A percentile compares a stretch with the other conserved stretches of the same genome.
phyloP scores from a whole-genome alignment of 2,888 invertebrate species.

The Ligdia adustata region DNA sequence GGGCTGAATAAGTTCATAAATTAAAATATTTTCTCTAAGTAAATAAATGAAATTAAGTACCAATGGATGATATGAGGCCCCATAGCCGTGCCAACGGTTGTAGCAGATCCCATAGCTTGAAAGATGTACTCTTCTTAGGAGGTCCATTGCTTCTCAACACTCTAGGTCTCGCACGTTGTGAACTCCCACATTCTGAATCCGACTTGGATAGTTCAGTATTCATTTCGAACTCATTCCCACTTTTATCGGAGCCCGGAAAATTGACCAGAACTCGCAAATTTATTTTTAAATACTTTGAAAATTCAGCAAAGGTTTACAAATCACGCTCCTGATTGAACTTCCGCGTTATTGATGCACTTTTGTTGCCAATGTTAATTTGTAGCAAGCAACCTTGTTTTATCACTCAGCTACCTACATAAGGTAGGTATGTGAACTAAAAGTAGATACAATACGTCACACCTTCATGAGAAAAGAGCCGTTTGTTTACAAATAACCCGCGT shows the following conservation, averaged over 20 bases:
- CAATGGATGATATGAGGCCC: constrained; percentile 74
- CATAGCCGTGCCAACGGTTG: constrained; percentile 75
- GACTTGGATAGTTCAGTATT: constrained; percentile 57
- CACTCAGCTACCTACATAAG: neutral
- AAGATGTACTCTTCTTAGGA: constrained; percentile 62
- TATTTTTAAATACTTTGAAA: neutral
- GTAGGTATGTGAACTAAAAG: too few species aligned
- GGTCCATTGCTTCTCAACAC: constrained; percentile 47
- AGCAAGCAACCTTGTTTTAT: constrained; percentile 2
- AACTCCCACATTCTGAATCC: constrained; percentile 46
- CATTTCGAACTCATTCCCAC: constrained; percentile 35
- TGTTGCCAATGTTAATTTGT: constrained; percentile 4
- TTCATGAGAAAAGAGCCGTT: constrained; percentile 15
- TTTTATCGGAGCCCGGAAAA: neutral
- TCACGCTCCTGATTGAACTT: neutral
- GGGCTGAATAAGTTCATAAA: too few species aligned
- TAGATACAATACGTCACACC: constrained; percentile 21
- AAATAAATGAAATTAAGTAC: too few species aligned
- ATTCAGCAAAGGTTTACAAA: neutral
- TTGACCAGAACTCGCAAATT: too few species aligned
- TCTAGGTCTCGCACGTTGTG: constrained; percentile 48
- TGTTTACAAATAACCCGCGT: constrained; percentile 51
- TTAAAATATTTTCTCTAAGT: too few species aligned
- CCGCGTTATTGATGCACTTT: constrained; percentile 6
- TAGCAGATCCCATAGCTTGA: constrained; percentile 70